Evolutionary conservation across 2,888 invertebrate genomes (phyloP), one percentile per base, ranked within the genome.

Genomic region (Ametastegia equiseti): DNA sequence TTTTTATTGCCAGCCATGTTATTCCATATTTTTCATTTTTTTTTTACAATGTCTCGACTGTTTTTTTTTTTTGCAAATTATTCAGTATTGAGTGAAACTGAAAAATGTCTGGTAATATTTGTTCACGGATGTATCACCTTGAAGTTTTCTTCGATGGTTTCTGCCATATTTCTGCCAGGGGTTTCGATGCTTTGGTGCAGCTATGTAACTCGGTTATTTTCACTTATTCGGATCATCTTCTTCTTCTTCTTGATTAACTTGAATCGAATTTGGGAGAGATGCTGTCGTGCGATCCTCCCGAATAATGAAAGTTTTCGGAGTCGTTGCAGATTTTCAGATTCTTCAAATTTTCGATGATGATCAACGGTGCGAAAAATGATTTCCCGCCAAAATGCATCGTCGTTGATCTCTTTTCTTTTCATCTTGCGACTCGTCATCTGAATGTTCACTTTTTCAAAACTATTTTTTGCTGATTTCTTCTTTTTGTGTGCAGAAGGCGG

Each of bases 1-100:
- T 33, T 30, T n/a, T 7, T 63, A 33, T 63, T n/a, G 63, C 63
- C 63, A 63, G 63, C 63, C 63, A 63, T n/a, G 33, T 63, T 63
- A n/a, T 63, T 36, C 2, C 15, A 36, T 30, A 63, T 13, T 63
- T n/a, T n/a, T n/a, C n/a, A n/a, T n/a, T n/a, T n/a, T n/a, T n/a
- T n/a, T n/a, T n/a, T n/a, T n/a, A n/a, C n/a, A n/a, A 30, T 33
- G 5, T 63, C 15, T 2, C n/a, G 13, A 36, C 33, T 30, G 63
- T 33, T 33, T 63, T 30, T 3, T 63, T 27, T 63, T 15, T 54
- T 54, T 54, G 1, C 0, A n/a, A 33, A 15, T 15, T 13, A 63
- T 33, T 63, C 33, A 15, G 33, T 19, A 30, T 27, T 63, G n/a
- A 30, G 7, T 33, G 7, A 1, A 63, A 63, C 4, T 33, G 33